Evolutionary conservation across 2,888 invertebrate genomes (phyloP), one percentile per base, ranked within the genome.

Genomic region (Bombyx huttoni): DNA sequence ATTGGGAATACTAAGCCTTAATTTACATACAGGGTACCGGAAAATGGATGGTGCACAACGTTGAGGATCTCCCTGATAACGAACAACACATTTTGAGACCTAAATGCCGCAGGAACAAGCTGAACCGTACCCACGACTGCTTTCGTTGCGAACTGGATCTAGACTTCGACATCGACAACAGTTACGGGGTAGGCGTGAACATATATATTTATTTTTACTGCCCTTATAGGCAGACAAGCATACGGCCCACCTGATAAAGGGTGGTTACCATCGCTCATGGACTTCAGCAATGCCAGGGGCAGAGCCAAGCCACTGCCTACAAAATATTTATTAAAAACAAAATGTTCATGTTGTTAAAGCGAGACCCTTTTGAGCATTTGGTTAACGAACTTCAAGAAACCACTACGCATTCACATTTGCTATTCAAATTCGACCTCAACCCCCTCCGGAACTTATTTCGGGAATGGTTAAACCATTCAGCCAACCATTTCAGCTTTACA

Each of bases 401-500:
- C n/a, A n/a, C n/a, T n/a, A n/a, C n/a, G n/a, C n/a, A n/a, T 40
- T 40, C 3, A 40, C 7, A 40, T 40, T 24, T 40, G 40, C 40
- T 10, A 2, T 40, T 12, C 0, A 40, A 40, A 40, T 40, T 3
- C 3, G 40, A 8, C 1, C 40, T 2, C 6, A 40, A 40, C 12
- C 7, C 2, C 12, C 7, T 12, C 40, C 8, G 12, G 8, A 40
- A 5, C 8, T 40, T 40, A 10, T 10, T 10, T 40, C 7, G 40
- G 3, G 8, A 40, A 40, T 12, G 3, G 24, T 40, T 40, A 6
- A 10, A 40, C n/a, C n/a, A n/a, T n/a, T n/a, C n/a, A n/a, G n/a
- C n/a, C n/a, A n/a, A n/a, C n/a, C n/a, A n/a, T 46, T 52, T 34
- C 57, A 76, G 76, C 40, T 65, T 0, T 52, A 56, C 13, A 53